phyloP scores from a whole-genome alignment of 2,113 vertebrate genomes.

The Vireo altiloquus region DNA sequence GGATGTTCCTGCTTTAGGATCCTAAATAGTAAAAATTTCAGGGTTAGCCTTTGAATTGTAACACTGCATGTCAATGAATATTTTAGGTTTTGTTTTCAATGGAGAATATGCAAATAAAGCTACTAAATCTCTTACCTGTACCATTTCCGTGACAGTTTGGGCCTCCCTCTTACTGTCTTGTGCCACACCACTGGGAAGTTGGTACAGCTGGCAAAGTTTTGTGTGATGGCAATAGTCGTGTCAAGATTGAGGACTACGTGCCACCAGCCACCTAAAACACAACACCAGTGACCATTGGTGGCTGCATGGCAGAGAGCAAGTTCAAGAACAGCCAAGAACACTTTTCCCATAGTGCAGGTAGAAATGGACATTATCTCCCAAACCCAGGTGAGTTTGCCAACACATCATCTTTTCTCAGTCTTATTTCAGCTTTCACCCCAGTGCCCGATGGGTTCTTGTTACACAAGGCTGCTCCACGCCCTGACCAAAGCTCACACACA shows the following conservation, averaged over 20 bases:
- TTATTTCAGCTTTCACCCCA: neutral
- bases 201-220: slow-evolving; percentile 96
- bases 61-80: rapidly evolving
- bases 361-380: neutral
- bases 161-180: slow-evolving; percentile 95
- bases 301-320: neutral
- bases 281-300: neutral
- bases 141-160: slow-evolving; percentile 97
- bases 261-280: slow-evolving; percentile 93
- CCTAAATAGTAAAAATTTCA: slow-evolving; percentile 45
- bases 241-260: slow-evolving; percentile 97
- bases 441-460: neutral
- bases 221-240: slow-evolving; percentile 92
- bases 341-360: neutral
- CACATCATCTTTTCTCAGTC: neutral
- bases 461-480: neutral
- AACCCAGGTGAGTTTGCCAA: neutral
- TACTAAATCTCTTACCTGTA: slow-evolving; percentile 82
- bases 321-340: neutral
- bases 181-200: slow-evolving; percentile 99
- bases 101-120: neutral
- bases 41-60: neutral
- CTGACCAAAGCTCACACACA: neutral
- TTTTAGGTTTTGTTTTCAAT: neutral
- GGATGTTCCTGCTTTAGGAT: slow-evolving; percentile 91